Evolutionary conservation across 2,113 vertebrate genomes (phyloP), one percentile per base, ranked within the genome.

Genomic region (Rhea americana): DNA sequence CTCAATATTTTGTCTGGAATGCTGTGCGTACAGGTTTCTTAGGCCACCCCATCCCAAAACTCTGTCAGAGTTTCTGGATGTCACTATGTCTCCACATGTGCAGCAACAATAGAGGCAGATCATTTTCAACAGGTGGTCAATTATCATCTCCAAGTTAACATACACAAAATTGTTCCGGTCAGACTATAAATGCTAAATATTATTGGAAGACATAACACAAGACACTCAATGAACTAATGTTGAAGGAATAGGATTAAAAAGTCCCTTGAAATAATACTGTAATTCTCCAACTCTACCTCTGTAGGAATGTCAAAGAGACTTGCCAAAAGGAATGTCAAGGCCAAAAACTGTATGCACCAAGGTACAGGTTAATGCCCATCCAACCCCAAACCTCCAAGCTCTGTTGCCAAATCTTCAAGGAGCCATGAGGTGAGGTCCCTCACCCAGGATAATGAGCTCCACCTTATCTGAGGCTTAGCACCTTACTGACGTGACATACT

Each of bases 321-420:
- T 56, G 50, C 22, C 47, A 39, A 72, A 8, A 9, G 1, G 1
- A 71, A 3, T 24, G 25, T 15, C 21, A 3, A 55, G n/a, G 28
- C 18, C 63, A 39, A 78, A 74, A 37, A 45, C 0, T 5, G 16
- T 26, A 17, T 19, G 8, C 7, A 85, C 32, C 25, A 62, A 6
- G 8, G 37, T 0, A 35, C 11, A 9, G 32, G 7, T 39, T 66
- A 81, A 62, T 19, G 26, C 6, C 25, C 32, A 62, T 6, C 21
- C 2, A 1, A 62, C 25, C 35, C 22, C 9, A n/a, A 26, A 43
- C 9, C 25, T 9, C 6, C 9, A 17, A 0, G 2, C 32, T 71
- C 41, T 1, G 20, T 21, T 39, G 18, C 25, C 12, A 2, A 7
- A 19, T 53, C 48, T 72, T 25, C 70, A 9, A 83, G 50, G 13